These are phyloP conservation scores for Meghimatium bilineatum DNA, from an alignment of 2,888 invertebrate species.

Conservation along the genomic window DNA sequence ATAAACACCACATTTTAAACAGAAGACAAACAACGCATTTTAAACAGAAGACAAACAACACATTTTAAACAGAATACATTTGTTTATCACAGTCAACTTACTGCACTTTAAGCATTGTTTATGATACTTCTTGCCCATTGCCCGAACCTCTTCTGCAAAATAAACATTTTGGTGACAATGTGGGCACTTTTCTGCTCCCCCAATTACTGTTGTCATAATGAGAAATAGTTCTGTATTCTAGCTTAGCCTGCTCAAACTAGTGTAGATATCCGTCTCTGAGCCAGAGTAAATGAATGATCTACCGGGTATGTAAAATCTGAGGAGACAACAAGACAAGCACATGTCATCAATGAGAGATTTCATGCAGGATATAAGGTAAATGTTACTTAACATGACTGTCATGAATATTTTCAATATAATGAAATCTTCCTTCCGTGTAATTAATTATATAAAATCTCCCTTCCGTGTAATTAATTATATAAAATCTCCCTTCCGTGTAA, in stretches of 20 bases:
- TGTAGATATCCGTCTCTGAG: too few relatives aligned
- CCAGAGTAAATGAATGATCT: too few relatives aligned
- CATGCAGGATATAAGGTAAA: neutral
- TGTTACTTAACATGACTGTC: too few relatives aligned
- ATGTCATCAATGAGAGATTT: neutral
- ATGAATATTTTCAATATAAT: too few relatives aligned
- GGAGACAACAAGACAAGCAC: neutral
- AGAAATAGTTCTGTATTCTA: neutral
- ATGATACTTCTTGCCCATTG: conserved; percentile 79
- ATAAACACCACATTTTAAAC: too few relatives aligned
- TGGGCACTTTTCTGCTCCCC: conserved; percentile 60
- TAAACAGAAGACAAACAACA: neutral
- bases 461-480: too few relatives aligned
- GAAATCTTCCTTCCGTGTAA: too few relatives aligned
- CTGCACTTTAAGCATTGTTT: conserved; percentile 79
- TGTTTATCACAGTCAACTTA: conserved; percentile 70
- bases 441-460: too few relatives aligned
- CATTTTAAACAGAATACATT: too few relatives aligned
- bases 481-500: too few relatives aligned
- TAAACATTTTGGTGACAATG: conserved; percentile 84
- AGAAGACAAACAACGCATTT: neutral
- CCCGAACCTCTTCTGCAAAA: conserved; percentile 79
- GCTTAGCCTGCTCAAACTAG: neutral
- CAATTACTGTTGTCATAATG: conserved; percentile 45
- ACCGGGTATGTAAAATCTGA: neutral